Evolutionary conservation across 2,113 vertebrate genomes (phyloP).

Genomic region (Formicarius rufipectus): DNA sequence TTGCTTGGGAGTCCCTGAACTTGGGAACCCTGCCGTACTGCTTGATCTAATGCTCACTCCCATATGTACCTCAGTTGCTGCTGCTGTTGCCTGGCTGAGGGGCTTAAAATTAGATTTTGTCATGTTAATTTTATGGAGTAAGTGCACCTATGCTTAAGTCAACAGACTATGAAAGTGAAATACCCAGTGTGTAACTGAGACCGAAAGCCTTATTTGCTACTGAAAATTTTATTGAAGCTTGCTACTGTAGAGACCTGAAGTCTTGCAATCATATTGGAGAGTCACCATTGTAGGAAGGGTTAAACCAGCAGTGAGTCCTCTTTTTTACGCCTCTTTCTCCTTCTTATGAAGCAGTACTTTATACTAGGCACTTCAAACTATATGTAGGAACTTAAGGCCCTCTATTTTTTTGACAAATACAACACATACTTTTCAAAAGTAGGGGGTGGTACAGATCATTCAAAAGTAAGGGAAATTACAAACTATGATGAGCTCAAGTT

Average conservation of each 20-base stretch:
- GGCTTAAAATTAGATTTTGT: background rate
- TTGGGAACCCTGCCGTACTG: accelerated
- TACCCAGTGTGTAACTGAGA: background rate
- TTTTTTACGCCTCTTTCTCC: background rate
- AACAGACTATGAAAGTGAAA: background rate
- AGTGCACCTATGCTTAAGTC: background rate
- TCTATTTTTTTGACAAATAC: background rate
- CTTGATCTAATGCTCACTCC: background rate
- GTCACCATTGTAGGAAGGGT: background rate
- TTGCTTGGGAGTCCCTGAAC: background rate
- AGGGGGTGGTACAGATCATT: background rate
- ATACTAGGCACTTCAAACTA: background rate
- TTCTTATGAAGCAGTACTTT: background rate
- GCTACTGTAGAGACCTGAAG: background rate
- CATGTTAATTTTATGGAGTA: background rate
- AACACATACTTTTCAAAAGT: background rate
- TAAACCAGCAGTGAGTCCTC: background rate
- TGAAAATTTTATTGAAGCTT: background rate
- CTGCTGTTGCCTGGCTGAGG: background rate
- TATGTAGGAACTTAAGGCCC: background rate
- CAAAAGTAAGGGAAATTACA: background rate
- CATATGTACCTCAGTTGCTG: accelerated
- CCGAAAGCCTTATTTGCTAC: background rate
- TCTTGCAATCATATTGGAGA: background rate
- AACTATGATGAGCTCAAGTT: background rate